Evolutionary conservation across 2,113 vertebrate species (phyloP).

Genomic region (Festucalex cinctus): DNA sequence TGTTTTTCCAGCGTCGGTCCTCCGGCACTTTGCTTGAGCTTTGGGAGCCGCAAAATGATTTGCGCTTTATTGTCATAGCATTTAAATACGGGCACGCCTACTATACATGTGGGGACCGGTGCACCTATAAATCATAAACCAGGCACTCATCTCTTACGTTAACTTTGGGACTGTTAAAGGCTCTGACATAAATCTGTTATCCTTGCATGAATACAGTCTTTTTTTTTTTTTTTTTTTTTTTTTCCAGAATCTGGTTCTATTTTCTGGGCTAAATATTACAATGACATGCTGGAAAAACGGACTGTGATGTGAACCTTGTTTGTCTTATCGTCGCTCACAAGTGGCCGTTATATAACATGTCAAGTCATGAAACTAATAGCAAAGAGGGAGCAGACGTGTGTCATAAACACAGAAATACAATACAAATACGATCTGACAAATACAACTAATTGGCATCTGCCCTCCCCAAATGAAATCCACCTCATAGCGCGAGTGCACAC

Average conservation of each 20-base stretch:
- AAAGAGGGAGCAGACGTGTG: conserved; percentile 12
- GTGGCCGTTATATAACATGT: conserved; percentile 14
- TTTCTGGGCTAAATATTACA: too few species aligned
- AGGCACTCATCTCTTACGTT: too few species aligned
- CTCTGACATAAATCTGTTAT: too few species aligned
- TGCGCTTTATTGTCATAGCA: neutral
- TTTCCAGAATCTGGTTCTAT: too few species aligned
- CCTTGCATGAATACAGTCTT: too few species aligned
- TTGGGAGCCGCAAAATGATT: neutral
- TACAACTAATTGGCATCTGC: conserved; percentile 19
- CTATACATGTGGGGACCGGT: neutral
- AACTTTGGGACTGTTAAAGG: too few species aligned
- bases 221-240: too few species aligned
- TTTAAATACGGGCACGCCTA: neutral
- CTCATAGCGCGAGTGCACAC: conserved; percentile 47
- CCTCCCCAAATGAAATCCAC: neutral
- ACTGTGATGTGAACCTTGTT: too few species aligned
- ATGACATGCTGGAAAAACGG: too few species aligned
- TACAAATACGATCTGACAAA: conserved; percentile 1
- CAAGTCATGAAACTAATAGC: conserved; percentile 17
- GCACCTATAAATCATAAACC: neutral
- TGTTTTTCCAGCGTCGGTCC: neutral
- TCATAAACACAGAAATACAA: conserved; percentile 5
- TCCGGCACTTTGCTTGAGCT: neutral
- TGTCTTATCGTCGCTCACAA: neutral